A percentile compares a stretch with the other conserved stretches of the same genome.
These are phyloP conservation scores for Campoplex nolae DNA, from an alignment of 2,888 invertebrate species.

Conservation along the genomic window DNA sequence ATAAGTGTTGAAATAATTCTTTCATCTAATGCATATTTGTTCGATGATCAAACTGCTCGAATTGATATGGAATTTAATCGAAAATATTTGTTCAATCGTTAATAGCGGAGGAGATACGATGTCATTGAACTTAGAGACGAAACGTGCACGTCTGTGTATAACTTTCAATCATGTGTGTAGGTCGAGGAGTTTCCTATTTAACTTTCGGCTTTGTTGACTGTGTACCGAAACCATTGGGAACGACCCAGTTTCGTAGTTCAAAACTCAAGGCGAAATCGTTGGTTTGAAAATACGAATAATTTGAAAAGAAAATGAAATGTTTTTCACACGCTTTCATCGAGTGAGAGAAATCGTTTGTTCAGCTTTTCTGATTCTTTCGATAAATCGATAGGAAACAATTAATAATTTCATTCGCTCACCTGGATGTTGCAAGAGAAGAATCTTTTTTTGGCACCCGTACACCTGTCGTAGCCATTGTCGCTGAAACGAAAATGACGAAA, in stretches of 20 bases:
- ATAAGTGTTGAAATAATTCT: constrained; percentile 6
- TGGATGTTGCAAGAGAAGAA: constrained; percentile 97
- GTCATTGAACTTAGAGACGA: constrained; percentile 44
- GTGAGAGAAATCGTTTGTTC: not conserved
- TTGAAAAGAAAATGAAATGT: not conserved
- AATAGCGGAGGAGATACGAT: constrained; percentile 20
- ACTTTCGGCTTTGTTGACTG: not conserved
- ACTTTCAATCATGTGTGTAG: constrained; percentile 37
- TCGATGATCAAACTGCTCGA: not conserved
- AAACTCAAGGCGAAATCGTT: not conserved
- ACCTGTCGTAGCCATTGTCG: constrained; percentile 87
- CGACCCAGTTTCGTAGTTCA: not conserved
- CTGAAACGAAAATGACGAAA: constrained; percentile 83
- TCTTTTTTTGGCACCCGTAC: constrained; percentile 92
- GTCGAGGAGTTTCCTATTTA: constrained; percentile 27
- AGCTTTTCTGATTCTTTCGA: not conserved
- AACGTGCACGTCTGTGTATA: constrained; percentile 30
- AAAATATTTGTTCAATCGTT: constrained; percentile 28
- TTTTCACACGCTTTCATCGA: not conserved
- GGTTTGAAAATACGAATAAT: not conserved
- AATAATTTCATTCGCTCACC: constrained; percentile 83
- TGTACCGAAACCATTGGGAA: not conserved
- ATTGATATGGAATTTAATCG: constrained; percentile 33
- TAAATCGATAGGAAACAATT: not conserved
- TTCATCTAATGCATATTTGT: constrained; percentile 10